Percentiles rank a stretch among this genome's conserved stretches.
Conservation (phyloP, 2,797 vertebrate species). For the Otus scops region DNA sequence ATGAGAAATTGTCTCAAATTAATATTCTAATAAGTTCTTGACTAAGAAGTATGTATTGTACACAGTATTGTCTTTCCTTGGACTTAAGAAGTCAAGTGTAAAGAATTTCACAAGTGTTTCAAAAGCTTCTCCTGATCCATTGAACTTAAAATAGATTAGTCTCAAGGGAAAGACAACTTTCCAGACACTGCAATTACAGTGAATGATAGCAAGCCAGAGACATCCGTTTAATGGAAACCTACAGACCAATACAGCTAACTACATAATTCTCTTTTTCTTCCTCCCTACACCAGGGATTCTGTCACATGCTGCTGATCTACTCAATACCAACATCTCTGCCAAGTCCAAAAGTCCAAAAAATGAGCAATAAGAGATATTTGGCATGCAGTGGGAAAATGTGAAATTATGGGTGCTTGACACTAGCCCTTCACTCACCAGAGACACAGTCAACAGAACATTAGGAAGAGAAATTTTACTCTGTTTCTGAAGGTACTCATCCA, state of each 20-base stretch:
- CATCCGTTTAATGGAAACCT: constrained; percentile 73
- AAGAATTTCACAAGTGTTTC: constrained; percentile 66
- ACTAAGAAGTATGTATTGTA: background rate
- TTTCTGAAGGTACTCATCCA: background rate
- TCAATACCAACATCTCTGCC: background rate
- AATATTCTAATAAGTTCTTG: constrained; percentile 15
- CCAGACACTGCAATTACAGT: constrained; percentile 75
- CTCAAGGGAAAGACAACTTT: constrained; percentile 74
- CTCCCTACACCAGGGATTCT: background rate
- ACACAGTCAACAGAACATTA: background rate
- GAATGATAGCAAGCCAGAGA: constrained; percentile 73
- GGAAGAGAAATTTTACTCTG: background rate
- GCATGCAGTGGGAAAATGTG: background rate
- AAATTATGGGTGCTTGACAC: background rate
- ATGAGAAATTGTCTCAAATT: background rate
- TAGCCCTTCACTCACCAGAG: background rate
- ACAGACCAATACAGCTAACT: constrained; percentile 37
- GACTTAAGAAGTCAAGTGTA: constrained; percentile 64
- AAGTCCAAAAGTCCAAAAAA: background rate
- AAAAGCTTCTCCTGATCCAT: constrained; percentile 70
- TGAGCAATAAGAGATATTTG: background rate
- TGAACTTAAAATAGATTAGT: constrained; percentile 80
- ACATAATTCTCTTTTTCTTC: constrained; percentile 59
- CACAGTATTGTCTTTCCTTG: constrained; percentile 32
- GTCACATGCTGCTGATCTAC: constrained; percentile 1